Base-by-base conservation (phyloP, 2,888 invertebrate genomes). In the Portevinia maculata region DNA sequence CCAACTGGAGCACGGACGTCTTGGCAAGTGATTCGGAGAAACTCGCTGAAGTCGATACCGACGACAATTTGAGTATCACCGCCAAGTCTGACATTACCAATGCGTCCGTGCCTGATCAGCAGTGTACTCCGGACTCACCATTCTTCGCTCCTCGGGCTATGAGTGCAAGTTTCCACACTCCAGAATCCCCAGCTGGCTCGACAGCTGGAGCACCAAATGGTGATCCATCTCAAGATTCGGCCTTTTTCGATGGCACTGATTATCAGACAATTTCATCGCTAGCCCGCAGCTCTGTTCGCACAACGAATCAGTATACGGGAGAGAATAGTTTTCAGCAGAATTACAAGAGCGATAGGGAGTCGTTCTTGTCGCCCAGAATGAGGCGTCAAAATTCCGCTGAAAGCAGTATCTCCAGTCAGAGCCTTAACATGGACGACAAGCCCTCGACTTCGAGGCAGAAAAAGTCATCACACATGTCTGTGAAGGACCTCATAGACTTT, bases 1-100 rank as follows among this genome's bases (percentile, higher is more conserved):
- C 94, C 60, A 98, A 98, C 0, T 99, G 99, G 99, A 98, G 98
- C 87, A 98, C 98, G 71, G 99, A 99, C 91, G 99, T 99, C 13
- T 91, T 98, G 50, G 95, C 96, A 0, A 98, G 97, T 1, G 98
- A 98, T 90, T 97, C 97, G 17, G 97, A 97, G 87, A 93, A 98
- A 71, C 93, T 98, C 86, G 96, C 96, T 0, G 98, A 98, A 92
- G 95, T 93, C 86, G 93, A 93, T 86, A 93, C 93, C 0, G 93
- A 93, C 85, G 93, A 93, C 87, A 93, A 93, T 87, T 92, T 92
- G 84, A 94, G 94, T 73, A 93, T 94, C 17, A 94, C 94, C 9
- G 93, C 93, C 24, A 93, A 95, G 81, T 96, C 96, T 0, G 96
- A 97, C 89, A 92, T 92, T 6, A 92, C 92, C 1, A 95, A 95